Conservation (phyloP, 1,140 invertebrate species). For the Bombyx mori region ASM3026992v2 NC_085129.1:15043001-15043500, state of each 20-base stretch:
- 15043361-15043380: slow-evolving; percentile 80
- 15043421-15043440: slow-evolving; percentile 80
- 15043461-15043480: background rate
- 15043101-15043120: no score
- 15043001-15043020: no score
- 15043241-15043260: slow-evolving; percentile 62
- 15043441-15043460: slow-evolving; percentile 84
- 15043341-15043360: slow-evolving; percentile 82
- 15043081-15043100: no score
- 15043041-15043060: no score
- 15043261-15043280: slow-evolving; percentile 82
- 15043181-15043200: no score
- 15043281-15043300: slow-evolving; percentile 86
- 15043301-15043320: slow-evolving; percentile 81
- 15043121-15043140: no score
- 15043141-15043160: no score
- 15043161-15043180: no score
- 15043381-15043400: slow-evolving; percentile 74
- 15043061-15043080: no score
- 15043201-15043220: no score
- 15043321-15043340: slow-evolving; percentile 81
- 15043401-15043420: slow-evolving; percentile 80
- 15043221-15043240: no score
- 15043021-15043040: no score
- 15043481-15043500: background rate